Conservation (phyloP, 1,140 invertebrate genomes). For the Drosophila neocordata region DNA sequence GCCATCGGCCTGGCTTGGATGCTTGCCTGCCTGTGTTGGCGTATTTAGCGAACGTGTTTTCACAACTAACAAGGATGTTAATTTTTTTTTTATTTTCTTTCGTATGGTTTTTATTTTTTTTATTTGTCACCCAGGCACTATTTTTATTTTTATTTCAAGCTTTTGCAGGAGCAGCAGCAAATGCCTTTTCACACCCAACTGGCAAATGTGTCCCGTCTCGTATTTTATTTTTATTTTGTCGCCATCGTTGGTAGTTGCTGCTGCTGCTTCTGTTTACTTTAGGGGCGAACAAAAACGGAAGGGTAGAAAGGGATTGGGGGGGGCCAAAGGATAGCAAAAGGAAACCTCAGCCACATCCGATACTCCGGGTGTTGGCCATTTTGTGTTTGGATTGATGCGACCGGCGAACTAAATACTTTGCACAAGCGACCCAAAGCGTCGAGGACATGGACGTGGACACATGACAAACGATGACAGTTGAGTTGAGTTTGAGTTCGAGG, state of each 20-base stretch:
- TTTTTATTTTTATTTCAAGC: conserved; percentile 71
- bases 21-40: conserved; percentile 33
- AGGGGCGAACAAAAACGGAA: conserved; percentile 40
- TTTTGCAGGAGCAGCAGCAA: conserved; percentile 47
- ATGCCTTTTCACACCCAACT: conserved; percentile 77
- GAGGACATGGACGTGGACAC: conserved; percentile 52
- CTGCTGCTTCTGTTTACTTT: conserved; percentile 70
- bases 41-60: conserved; percentile 81
- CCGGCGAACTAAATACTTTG: conserved; percentile 77
- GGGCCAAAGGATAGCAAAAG: conserved; percentile 29
- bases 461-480: conserved; percentile 78
- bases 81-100: conserved; percentile 66
- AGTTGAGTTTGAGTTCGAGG: conserved; percentile 4
- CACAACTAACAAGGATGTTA: conserved; percentile 81
- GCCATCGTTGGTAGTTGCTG: conserved; percentile 46
- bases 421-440: conserved; percentile 51
- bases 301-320: neutral
- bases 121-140: conserved; percentile 42
- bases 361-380: conserved; percentile 71
- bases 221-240: conserved; percentile 79
- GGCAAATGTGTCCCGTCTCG: conserved; percentile 49
- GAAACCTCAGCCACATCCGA: conserved; percentile 81
- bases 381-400: conserved; percentile 81
- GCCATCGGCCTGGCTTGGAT: conserved; percentile 22
- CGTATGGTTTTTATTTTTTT: conserved; percentile 40